A percentile compares a stretch with the other conserved stretches of the same genome.
Conservation (phyloP, 1,140 invertebrate species). For the Plutomurus gul region DNA sequence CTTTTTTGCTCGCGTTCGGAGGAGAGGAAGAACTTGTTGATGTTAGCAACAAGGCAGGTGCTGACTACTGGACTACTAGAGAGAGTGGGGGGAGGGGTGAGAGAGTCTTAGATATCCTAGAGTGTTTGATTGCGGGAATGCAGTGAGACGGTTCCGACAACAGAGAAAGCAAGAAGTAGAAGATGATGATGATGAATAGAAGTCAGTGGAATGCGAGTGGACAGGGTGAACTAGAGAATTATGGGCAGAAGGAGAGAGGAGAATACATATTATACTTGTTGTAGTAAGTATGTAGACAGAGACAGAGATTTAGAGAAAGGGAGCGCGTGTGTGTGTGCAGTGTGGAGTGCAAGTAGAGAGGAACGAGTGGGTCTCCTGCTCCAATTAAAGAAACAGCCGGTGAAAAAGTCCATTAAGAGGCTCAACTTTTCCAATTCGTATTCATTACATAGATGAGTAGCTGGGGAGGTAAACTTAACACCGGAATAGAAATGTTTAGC, state of each 20-base stretch:
- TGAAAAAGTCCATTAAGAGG: conserved; percentile 46
- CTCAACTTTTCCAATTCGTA: conserved; percentile 52
- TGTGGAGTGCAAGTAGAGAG: background rate
- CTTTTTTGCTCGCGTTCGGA: too few relatives aligned
- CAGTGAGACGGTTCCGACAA: background rate
- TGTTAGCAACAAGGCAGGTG: too few relatives aligned
- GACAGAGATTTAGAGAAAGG: too few relatives aligned
- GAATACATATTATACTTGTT: too few relatives aligned
- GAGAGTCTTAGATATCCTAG: too few relatives aligned
- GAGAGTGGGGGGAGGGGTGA: too few relatives aligned
- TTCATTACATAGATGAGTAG: conserved; percentile 48
- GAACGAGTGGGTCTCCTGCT: background rate
- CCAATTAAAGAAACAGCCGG: conserved; percentile 39
- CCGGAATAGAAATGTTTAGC: too few relatives aligned
- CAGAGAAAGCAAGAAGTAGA: background rate
- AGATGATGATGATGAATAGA: background rate
- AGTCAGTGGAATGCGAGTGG: background rate
- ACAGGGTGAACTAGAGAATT: background rate
- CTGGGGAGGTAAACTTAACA: background rate
- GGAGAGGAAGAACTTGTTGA: too few relatives aligned
- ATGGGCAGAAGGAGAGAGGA: background rate
- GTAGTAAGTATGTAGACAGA: too few relatives aligned
- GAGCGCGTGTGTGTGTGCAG: background rate
- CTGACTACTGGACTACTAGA: too few relatives aligned
- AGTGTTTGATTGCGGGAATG: background rate